phyloP scores from a whole-genome alignment of 2,888 invertebrate species.

The Beris chalybata region DNA sequence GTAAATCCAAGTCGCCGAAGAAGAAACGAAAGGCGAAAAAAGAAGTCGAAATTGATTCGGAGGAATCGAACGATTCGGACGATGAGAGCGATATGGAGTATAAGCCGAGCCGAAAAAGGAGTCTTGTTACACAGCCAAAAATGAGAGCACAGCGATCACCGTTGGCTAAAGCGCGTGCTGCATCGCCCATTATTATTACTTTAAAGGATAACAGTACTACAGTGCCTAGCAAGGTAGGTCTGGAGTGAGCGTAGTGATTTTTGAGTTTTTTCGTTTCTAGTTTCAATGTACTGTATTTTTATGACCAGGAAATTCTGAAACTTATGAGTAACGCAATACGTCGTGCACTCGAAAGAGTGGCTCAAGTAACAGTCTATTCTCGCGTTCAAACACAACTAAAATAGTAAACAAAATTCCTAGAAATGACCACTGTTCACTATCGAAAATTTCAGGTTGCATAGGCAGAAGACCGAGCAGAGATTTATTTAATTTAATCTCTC shows the following conservation, averaged over 20 bases:
- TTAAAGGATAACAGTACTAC: slow-evolving; percentile 44
- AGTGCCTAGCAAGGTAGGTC: slow-evolving; percentile 46
- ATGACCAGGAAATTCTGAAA: too few relatives aligned
- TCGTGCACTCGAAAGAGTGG: too few relatives aligned
- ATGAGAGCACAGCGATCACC: slow-evolving; percentile 47
- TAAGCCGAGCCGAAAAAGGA: slow-evolving; percentile 46
- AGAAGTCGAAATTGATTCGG: slow-evolving; percentile 39
- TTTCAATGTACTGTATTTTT: too few relatives aligned
- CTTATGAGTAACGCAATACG: too few relatives aligned
- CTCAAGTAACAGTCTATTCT: too few relatives aligned
- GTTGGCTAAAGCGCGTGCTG: slow-evolving; percentile 47
- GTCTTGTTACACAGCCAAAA: slow-evolving; percentile 33
- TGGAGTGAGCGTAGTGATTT: not conserved
- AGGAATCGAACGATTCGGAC: slow-evolving; percentile 43
- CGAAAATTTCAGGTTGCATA: too few relatives aligned
- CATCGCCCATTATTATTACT: slow-evolving; percentile 47
- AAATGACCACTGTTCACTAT: too few relatives aligned
- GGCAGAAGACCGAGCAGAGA: too few relatives aligned
- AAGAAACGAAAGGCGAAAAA: slow-evolving; percentile 39
- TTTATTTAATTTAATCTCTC: too few relatives aligned
- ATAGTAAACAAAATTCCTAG: too few relatives aligned
- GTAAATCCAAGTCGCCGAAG: slow-evolving; percentile 34
- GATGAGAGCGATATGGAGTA: slow-evolving; percentile 42
- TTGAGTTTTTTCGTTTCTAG: too few relatives aligned
- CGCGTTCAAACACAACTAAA: too few relatives aligned